phyloP scores from a whole-genome alignment of 2,113 vertebrate genomes.

The Nyctibius bracteatus region DNA sequence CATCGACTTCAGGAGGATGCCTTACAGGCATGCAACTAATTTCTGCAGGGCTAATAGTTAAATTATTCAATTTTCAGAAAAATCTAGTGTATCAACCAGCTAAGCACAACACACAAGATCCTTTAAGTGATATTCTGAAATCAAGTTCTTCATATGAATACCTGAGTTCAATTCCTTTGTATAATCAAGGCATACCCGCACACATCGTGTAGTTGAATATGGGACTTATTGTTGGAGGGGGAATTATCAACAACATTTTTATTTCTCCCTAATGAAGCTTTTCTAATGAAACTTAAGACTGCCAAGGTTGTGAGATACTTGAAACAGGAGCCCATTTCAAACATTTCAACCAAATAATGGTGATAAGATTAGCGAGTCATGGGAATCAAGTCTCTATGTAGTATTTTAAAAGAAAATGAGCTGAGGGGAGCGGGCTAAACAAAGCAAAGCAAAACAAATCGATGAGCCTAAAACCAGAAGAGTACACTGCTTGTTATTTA shows the following conservation, averaged over 20 bases:
- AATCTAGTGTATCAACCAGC: not conserved
- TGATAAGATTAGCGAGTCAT: constrained; percentile 37
- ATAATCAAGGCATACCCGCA: not conserved
- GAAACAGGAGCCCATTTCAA: constrained; percentile 14
- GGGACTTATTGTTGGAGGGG: not conserved
- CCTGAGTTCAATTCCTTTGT: not conserved
- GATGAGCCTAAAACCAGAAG: constrained; percentile 2
- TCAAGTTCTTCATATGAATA: not conserved
- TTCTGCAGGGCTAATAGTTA: not conserved
- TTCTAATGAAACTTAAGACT: constrained; percentile 36
- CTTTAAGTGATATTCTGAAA: not conserved
- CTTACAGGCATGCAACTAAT: not conserved
- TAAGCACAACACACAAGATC: not conserved
- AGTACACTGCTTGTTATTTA: not conserved
- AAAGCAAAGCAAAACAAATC: constrained; percentile 51
- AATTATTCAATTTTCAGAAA: not conserved
- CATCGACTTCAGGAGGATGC: not conserved
- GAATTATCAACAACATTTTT: constrained; percentile 17
- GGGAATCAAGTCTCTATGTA: constrained; percentile 24
- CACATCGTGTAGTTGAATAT: not conserved
- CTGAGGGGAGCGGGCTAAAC: not conserved
- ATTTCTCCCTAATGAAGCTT: constrained; percentile 43
- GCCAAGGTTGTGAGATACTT: constrained; percentile 5
- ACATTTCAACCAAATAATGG: constrained; percentile 51
- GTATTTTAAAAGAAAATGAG: constrained; percentile 35